Conservation (phyloP, 2,113 vertebrate genomes). For the Triplophysa dalaica region DNA sequence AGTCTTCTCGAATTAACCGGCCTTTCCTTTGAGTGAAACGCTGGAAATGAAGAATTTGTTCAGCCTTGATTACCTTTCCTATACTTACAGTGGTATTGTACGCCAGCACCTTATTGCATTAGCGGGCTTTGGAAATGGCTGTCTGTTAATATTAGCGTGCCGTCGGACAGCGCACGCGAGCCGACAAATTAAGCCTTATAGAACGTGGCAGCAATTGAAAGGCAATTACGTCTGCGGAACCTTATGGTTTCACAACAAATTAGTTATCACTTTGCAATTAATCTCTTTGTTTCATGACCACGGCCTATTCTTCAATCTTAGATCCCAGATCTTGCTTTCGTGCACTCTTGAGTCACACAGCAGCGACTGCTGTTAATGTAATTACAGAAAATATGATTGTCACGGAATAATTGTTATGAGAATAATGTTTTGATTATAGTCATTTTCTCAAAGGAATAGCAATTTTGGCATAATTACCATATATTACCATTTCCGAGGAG, state of each 20-base stretch:
- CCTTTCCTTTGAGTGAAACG: conserved; percentile 28
- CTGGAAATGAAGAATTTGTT: conserved; percentile 35
- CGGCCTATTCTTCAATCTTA: background rate
- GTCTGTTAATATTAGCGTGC: conserved; percentile 35
- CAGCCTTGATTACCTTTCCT: conserved; percentile 22
- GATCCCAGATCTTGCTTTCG: conserved; percentile 18
- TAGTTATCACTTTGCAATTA: conserved; percentile 37
- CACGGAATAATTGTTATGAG: conserved; percentile 30
- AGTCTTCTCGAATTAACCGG: conserved; percentile 29
- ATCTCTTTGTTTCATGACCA: conserved; percentile 37
- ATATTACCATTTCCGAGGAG: conserved; percentile 23
- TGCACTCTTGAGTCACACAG: background rate
- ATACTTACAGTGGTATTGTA: conserved; percentile 33
- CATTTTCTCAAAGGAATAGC: conserved; percentile 14
- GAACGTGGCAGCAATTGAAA: conserved; percentile 39
- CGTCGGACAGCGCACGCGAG: conserved; percentile 4
- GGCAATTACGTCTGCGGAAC: conserved; percentile 31
- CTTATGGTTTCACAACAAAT: conserved; percentile 45
- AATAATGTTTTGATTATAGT: conserved; percentile 38
- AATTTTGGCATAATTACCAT: conserved; percentile 20
- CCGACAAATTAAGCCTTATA: conserved; percentile 27
- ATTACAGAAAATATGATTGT: conserved; percentile 36
- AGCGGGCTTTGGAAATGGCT: conserved; percentile 18
- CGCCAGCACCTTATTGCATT: conserved; percentile 38
- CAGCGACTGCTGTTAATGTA: conserved; percentile 18